Conservation (phyloP, 2,113 vertebrate species). For the Alouatta palliata region DNA sequence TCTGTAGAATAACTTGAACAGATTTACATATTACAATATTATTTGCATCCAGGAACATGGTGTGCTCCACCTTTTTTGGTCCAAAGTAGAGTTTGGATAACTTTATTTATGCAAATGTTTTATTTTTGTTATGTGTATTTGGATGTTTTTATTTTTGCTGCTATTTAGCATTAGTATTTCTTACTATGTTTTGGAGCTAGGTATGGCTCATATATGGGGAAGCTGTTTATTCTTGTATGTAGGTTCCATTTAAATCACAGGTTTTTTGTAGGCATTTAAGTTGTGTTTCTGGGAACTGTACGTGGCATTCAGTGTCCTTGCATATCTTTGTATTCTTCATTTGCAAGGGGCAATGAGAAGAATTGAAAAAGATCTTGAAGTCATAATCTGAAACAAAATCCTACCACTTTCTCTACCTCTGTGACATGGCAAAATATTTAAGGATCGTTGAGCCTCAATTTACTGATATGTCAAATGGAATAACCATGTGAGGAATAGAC, state of each 20-base stretch:
- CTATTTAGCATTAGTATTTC: neutral
- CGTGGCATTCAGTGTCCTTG: neutral
- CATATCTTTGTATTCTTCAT: neutral
- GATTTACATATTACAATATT: neutral
- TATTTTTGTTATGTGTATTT: constrained; percentile 23
- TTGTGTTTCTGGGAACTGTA: neutral
- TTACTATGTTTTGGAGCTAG: neutral
- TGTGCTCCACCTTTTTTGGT: neutral
- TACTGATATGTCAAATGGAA: neutral
- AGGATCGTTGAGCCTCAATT: neutral
- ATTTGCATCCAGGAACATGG: neutral
- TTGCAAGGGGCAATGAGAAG: neutral
- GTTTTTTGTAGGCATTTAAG: neutral
- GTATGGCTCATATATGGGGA: neutral
- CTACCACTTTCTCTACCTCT: neutral
- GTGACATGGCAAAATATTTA: neutral
- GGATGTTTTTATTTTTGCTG: neutral
- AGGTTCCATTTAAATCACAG: neutral
- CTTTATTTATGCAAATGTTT: constrained; percentile 19
- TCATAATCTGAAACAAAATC: neutral
- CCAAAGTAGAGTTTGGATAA: neutral
- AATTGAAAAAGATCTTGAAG: neutral
- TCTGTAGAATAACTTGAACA: constrained; percentile 9
- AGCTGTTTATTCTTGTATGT: neutral
- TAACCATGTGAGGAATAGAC: neutral